Conservation (phyloP, 2,797 vertebrate genomes). For the Eupleurogrammus muticus region DNA sequence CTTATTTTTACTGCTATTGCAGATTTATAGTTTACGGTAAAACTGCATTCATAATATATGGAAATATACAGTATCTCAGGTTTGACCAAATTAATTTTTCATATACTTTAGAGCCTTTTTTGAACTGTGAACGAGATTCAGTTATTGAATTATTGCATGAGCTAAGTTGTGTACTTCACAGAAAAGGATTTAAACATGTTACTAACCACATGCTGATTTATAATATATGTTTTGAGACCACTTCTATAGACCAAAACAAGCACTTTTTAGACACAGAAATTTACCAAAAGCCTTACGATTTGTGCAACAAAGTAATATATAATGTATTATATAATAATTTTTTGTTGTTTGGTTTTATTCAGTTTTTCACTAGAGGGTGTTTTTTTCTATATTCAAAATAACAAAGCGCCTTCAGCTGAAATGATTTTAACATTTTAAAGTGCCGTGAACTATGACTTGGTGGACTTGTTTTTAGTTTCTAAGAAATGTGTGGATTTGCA, state of each 20-base stretch:
- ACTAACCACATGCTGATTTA: background rate
- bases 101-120: background rate
- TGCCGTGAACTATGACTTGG: background rate
- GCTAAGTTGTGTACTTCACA: background rate
- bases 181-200: background rate
- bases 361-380: fast-evolving
- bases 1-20: background rate
- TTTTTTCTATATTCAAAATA: constrained; percentile 3
- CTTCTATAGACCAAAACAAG: constrained; percentile 33
- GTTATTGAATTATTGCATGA: background rate
- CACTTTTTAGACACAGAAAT: constrained; percentile 25
- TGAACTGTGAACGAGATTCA: background rate
- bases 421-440: background rate
- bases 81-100: constrained; percentile 4
- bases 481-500: background rate
- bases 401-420: constrained; percentile 21
- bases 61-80: constrained; percentile 3
- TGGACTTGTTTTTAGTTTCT: background rate
- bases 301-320: background rate
- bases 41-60: background rate
- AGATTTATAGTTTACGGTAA: background rate
- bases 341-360: background rate
- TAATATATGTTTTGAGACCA: constrained; percentile 11
- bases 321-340: background rate
- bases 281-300: constrained; percentile 32